Conservation (phyloP, 1,140 invertebrate species). For the Cydia fagiglandana region DNA sequence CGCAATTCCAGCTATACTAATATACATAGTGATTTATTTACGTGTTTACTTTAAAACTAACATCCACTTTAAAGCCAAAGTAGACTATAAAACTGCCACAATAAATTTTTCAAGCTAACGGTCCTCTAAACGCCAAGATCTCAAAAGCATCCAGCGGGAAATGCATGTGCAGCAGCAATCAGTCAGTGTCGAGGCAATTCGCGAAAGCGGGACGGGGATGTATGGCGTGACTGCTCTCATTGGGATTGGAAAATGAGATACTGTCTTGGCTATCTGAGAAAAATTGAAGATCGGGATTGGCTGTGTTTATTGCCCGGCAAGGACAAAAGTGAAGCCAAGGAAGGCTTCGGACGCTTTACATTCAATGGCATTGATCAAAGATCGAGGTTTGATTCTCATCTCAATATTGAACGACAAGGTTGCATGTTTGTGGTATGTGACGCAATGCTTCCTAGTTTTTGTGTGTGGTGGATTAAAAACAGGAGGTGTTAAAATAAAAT, state of each 20-base stretch:
- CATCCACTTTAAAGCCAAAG: not conserved
- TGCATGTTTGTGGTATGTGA: too few species aligned
- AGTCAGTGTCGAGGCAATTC: conserved; percentile 9
- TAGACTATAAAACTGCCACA: not conserved
- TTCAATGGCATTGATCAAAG: too few species aligned
- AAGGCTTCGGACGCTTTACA: too few species aligned
- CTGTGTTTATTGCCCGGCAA: not conserved
- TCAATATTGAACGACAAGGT: too few species aligned
- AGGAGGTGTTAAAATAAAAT: too few species aligned
- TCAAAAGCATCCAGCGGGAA: conserved; percentile 3
- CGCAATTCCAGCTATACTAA: too few species aligned
- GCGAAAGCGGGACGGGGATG: not conserved
- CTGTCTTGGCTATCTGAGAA: not conserved
- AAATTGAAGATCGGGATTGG: not conserved
- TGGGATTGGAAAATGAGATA: not conserved
- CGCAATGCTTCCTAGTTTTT: too few species aligned
- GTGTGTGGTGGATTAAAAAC: too few species aligned
- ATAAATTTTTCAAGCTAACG: not conserved
- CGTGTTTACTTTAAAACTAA: not conserved
- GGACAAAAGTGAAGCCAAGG: too few species aligned
- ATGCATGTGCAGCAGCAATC: not conserved
- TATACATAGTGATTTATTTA: too few species aligned
- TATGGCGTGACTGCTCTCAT: not conserved
- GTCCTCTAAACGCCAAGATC: not conserved
- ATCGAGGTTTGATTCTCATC: too few species aligned